Base-by-base conservation (phyloP, 2,888 invertebrate genomes). In the Invenusta paracnida region DNA sequence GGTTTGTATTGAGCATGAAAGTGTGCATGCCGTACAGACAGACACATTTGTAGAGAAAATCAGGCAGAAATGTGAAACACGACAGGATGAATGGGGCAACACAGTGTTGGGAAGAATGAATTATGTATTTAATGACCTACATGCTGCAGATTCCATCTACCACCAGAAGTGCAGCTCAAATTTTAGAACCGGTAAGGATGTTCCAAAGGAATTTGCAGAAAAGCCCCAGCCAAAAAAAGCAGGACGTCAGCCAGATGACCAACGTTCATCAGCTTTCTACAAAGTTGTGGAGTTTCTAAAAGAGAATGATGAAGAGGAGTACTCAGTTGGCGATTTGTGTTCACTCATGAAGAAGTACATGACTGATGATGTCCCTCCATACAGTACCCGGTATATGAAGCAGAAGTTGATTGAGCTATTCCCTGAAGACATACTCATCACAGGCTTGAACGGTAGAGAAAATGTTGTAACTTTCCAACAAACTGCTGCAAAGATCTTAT, bases 101-200 rank as follows among this genome's bases (percentile, higher is more conserved):
- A 82, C 23, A 13, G 87, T 86, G 5, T 48, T 25, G 81, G 5
- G 25, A 17, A 2, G 85, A 27, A 83, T 85, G 17, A 25, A 29
- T 30, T 29, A 29, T 67, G 31, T 67, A 28, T 25, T 48, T 48
- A 48, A 30, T n/a, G 88, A 88, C 85, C 87, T 88, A 11, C 88
- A 67, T 73, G 88, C 88, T 13, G 86, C 86, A 13, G 88, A 88
- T 85, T 87, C 88, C 0, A 25, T 87, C 2, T 88, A 88, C 73
- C 88, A 88, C 73, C 87, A 88, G 73, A 81, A 23, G n/a, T 88
- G 88, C 82, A 87, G 87, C 83, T 85, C 87, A 1, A 88, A 88
- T 48, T 88, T 88, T 73, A 73, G 86, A 29, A 87, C 87, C 13
- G 25, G 82, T 81, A 87, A 86, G 1, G 73, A 30, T 67, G 30